A percentile compares a stretch with the other conserved stretches of the same genome.
Evolutionary conservation across 64 coral and sea anemone genomes (phyloP).

Genomic region (Dendrophyllia cribrosa): DNA sequence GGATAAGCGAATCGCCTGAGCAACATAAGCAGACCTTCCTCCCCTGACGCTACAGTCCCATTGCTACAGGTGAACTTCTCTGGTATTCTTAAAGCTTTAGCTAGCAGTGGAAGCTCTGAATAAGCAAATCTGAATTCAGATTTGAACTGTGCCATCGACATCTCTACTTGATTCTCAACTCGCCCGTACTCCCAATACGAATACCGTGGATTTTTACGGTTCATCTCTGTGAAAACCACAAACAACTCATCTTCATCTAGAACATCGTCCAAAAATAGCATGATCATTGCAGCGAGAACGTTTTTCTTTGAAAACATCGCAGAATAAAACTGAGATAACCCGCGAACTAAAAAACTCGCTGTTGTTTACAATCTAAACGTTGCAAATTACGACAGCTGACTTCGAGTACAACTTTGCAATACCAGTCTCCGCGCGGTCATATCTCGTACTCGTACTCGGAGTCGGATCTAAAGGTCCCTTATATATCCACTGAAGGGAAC

Average conservation of each 20-base stretch:
- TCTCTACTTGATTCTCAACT: neutral
- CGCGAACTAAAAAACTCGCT: neutral
- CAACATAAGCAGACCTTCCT: constrained; percentile 36
- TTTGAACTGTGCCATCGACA: constrained; percentile 5
- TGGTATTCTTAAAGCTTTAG: constrained; percentile 23
- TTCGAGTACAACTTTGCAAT: neutral
- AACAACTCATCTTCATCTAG: constrained; percentile 63
- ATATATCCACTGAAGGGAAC: no score
- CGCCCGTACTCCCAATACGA: neutral
- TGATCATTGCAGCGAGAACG: neutral
- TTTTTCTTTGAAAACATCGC: constrained; percentile 64
- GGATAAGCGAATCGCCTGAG: constrained; percentile 45
- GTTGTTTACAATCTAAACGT: constrained; percentile 67
- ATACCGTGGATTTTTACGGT: constrained; percentile 3
- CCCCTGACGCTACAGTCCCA: constrained; percentile 53
- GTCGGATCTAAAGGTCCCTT: constrained; percentile 41
- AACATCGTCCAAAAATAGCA: constrained; percentile 32
- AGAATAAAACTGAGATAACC: neutral
- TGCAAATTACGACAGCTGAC: constrained; percentile 30
- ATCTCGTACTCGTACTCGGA: constrained; percentile 18
- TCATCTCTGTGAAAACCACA: neutral
- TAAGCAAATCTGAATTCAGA: constrained; percentile 7
- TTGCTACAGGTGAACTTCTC: constrained; percentile 36
- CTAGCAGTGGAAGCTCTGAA: neutral
- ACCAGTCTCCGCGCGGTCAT: neutral